Percentiles rank a stretch among this genome's conserved stretches.
Evolutionary conservation across 2,888 invertebrate species (phyloP).

Genomic region (Periphyllus acericola): DNA sequence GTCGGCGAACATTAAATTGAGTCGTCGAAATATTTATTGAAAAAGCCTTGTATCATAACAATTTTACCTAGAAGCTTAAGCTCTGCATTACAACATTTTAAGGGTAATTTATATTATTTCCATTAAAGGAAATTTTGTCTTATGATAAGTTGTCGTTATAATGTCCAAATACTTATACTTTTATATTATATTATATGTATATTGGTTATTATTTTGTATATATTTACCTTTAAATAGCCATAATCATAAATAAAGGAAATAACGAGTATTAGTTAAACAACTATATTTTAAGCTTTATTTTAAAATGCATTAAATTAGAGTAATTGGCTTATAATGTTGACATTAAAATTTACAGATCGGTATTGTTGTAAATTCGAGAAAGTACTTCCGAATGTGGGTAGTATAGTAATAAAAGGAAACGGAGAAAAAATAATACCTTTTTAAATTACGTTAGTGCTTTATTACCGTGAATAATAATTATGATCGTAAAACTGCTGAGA

Average conservation of each 20-base stretch:
- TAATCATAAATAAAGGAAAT: background rate
- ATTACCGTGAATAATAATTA: background rate
- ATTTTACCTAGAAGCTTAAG: background rate
- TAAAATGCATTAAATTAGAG: background rate
- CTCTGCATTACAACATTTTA: background rate
- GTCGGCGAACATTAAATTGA: background rate
- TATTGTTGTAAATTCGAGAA: background rate
- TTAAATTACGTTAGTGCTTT: background rate
- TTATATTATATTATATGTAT: too few species aligned
- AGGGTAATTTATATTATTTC: background rate
- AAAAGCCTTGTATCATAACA: background rate
- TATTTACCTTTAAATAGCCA: background rate
- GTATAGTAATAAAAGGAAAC: background rate
- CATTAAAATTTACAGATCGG: background rate
- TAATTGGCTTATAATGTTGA: background rate
- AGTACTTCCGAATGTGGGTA: background rate
- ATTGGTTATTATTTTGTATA: background rate
- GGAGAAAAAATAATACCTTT: background rate
- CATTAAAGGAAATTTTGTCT: background rate
- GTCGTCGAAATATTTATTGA: background rate
- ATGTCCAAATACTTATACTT: background rate
- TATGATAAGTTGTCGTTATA: background rate
- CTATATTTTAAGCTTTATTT: background rate
- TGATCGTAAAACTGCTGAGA: background rate
- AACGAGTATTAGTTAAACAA: background rate